A percentile compares a stretch with the other conserved stretches of the same genome.
Conservation (phyloP, 1,140 invertebrate species). For the Thalassaphorura encarpata region DNA sequence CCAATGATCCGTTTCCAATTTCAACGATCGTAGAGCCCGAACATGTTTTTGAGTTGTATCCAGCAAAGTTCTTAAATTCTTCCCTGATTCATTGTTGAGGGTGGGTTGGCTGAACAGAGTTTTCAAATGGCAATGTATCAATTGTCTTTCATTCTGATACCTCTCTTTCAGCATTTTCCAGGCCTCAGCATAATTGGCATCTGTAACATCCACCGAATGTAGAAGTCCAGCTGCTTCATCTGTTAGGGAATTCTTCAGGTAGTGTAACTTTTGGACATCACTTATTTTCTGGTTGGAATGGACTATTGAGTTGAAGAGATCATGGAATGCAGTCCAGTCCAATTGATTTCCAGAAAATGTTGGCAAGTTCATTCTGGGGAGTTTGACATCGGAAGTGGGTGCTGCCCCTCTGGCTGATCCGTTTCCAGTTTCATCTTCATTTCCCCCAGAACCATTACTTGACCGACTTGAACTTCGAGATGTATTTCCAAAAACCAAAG, state of each 20-base stretch:
- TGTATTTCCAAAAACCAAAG: too few species aligned
- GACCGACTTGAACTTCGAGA: too few species aligned
- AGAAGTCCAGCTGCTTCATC: background rate
- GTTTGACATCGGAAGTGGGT: too few species aligned
- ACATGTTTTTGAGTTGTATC: background rate
- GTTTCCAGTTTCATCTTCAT: too few species aligned
- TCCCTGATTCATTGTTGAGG: background rate
- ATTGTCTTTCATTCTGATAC: background rate
- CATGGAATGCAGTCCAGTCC: constrained; percentile 1
- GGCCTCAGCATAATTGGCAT: background rate
- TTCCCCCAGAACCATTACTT: too few species aligned
- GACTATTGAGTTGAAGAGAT: background rate
- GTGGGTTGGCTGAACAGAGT: background rate
- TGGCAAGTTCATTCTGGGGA: constrained; percentile 1
- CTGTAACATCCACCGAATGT: background rate
- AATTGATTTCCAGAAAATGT: background rate
- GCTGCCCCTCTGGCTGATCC: too few species aligned
- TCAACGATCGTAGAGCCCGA: background rate
- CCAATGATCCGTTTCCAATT: background rate
- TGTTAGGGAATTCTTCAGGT: background rate
- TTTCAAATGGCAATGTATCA: background rate
- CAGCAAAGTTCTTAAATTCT: background rate
- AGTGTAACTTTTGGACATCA: constrained; percentile 2
- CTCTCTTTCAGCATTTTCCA: background rate
- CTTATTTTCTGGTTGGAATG: background rate